phyloP scores from a whole-genome alignment of 2,888 invertebrate genomes.

The Dinocampus coccinellae region DNA sequence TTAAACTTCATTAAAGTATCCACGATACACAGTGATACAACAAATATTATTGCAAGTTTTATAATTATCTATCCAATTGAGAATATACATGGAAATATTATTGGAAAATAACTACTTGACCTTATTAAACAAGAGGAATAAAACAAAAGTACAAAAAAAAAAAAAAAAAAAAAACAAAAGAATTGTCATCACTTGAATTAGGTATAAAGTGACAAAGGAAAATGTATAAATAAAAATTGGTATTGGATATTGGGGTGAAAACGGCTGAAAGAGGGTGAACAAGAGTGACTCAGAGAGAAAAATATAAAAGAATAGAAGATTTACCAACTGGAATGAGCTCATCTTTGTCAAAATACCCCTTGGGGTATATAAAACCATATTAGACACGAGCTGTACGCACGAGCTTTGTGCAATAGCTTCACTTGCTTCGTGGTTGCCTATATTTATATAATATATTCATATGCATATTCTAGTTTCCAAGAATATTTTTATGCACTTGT shows the following conservation, averaged over 20 bases:
- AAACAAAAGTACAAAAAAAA: too few species aligned
- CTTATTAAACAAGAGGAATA: too few species aligned
- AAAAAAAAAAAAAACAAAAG: not conserved
- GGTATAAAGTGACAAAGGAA: constrained; percentile 10
- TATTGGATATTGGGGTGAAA: constrained; percentile 1
- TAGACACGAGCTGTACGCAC: constrained; percentile 41
- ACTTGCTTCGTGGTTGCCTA: constrained; percentile 17
- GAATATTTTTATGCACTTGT: not conserved
- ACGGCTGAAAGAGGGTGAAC: not conserved
- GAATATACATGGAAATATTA: too few species aligned
- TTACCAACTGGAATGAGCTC: constrained; percentile 48
- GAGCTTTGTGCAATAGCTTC: constrained; percentile 50
- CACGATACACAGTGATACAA: too few species aligned
- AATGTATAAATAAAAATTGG: too few species aligned
- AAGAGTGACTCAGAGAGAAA: not conserved
- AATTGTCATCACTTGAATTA: not conserved
- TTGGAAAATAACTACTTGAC: too few species aligned
- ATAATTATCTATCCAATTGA: too few species aligned
- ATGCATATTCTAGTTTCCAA: not conserved
- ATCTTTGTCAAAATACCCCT: constrained; percentile 55
- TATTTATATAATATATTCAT: not conserved
- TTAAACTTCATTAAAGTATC: not conserved
- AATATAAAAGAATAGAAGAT: constrained; percentile 16
- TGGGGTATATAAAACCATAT: constrained; percentile 54
- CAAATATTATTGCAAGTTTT: too few species aligned